Percentiles rank a stretch among this genome's conserved stretches.
Evolutionary conservation across 2,797 vertebrate genomes (phyloP).

Genomic region (Serranus cabrilla): DNA sequence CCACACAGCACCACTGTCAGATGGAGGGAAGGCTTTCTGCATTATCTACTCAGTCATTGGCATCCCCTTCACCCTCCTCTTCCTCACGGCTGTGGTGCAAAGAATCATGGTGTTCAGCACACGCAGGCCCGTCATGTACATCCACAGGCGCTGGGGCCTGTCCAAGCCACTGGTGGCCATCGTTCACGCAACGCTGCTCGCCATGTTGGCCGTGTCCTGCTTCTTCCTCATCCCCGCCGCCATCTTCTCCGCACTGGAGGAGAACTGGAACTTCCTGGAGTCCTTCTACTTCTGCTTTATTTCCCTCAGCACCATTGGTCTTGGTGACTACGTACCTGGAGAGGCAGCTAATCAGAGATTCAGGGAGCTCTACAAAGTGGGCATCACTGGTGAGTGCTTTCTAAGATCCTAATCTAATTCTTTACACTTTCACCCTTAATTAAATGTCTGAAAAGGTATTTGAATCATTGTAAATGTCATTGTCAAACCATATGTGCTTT

Average conservation of each 20-base stretch:
- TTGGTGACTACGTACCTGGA: slow-evolving; percentile 97
- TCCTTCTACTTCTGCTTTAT: slow-evolving; percentile 99
- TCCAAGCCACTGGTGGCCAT: slow-evolving; percentile 93
- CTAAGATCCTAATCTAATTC: neutral
- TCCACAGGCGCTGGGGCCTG: slow-evolving; percentile 93
- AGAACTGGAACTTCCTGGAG: slow-evolving; percentile 98
- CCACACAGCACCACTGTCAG: slow-evolving; percentile 95
- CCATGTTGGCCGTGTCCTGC: slow-evolving; percentile 87
- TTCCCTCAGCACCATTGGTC: slow-evolving; percentile 96
- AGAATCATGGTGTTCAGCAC: slow-evolving; percentile 94
- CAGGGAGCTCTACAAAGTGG: slow-evolving; percentile 96
- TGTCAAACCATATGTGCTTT: neutral
- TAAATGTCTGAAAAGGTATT: neutral
- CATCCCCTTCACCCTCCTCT: slow-evolving; percentile 97
- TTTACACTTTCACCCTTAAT: neutral
- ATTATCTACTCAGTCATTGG: slow-evolving; percentile 96
- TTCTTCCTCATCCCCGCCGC: slow-evolving; percentile 97
- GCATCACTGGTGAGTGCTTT: slow-evolving; percentile 93
- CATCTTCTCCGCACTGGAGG: slow-evolving; percentile 93
- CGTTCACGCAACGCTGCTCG: slow-evolving; percentile 89
- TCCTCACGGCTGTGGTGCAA: slow-evolving; percentile 97
- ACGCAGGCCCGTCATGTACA: slow-evolving; percentile 89
- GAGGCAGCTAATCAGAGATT: slow-evolving; percentile 94
- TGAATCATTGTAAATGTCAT: neutral
- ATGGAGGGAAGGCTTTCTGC: slow-evolving; percentile 97